A percentile compares a stretch with the other conserved stretches of the same genome.
These are phyloP conservation scores for Agapostemon virescens DNA, from an alignment of 2,888 invertebrate species.

Conservation along the genomic window DNA sequence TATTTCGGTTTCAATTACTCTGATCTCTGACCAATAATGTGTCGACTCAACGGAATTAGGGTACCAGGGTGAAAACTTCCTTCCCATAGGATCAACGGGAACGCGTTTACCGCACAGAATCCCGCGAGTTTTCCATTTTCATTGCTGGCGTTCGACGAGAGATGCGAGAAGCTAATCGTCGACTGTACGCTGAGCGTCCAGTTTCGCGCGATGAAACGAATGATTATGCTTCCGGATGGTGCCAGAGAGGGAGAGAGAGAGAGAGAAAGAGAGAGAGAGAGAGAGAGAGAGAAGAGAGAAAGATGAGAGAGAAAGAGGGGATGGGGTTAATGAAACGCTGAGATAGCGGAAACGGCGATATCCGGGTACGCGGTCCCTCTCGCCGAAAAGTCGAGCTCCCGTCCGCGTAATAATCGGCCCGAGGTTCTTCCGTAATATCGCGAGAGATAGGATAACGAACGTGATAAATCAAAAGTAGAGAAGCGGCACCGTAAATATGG, in stretches of 20 bases:
- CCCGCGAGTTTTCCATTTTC: background rate
- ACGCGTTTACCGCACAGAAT: background rate
- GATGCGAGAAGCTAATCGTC: slow-evolving; percentile 30
- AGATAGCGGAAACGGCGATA: slow-evolving; percentile 46
- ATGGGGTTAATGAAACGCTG: slow-evolving; percentile 46
- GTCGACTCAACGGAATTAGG: background rate
- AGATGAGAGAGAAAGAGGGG: background rate
- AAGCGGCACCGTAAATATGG: slow-evolving; percentile 36
- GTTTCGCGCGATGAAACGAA: slow-evolving; percentile 48
- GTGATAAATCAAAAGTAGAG: slow-evolving; percentile 44
- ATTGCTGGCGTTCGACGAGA: slow-evolving; percentile 14
- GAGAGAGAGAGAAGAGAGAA: background rate
- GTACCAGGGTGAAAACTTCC: background rate
- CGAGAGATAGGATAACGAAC: slow-evolving; percentile 39
- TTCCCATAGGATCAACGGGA: background rate
- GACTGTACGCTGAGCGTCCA: slow-evolving; percentile 18
- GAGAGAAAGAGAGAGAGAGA: background rate
- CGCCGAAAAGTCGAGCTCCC: slow-evolving; percentile 41
- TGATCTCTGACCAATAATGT: background rate
- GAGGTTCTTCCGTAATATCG: slow-evolving; percentile 31
- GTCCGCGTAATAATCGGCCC: slow-evolving; percentile 39
- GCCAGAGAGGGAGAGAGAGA: background rate
- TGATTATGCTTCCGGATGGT: slow-evolving; percentile 33
- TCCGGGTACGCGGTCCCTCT: slow-evolving; percentile 16
- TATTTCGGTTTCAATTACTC: background rate